Percentiles rank a stretch among this genome's conserved stretches.
phyloP scores from a whole-genome alignment of 1,140 invertebrate genomes.

The Octopus sinensis region DNA sequence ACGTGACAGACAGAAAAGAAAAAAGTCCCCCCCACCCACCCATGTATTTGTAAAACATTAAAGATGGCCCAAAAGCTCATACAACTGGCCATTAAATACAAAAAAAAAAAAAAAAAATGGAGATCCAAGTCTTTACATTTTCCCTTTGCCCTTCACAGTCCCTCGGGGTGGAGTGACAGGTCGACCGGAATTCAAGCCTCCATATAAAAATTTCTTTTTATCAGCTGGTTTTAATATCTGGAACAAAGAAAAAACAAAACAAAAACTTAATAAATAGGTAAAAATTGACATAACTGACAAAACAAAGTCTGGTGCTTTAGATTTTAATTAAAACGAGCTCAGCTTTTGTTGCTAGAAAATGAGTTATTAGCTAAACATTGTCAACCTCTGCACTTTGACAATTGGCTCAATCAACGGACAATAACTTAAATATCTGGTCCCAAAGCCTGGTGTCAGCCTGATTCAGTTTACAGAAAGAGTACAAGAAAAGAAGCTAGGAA shows the following conservation, averaged over 20 bases:
- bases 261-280: not conserved
- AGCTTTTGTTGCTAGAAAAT: too few relatives aligned
- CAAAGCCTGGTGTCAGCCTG: too few relatives aligned
- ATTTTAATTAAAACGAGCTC: too few relatives aligned
- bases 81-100: not conserved
- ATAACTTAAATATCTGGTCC: too few relatives aligned
- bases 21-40: not conserved
- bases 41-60: not conserved
- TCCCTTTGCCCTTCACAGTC: conserved; percentile 48
- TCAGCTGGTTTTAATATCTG: conserved; percentile 98
- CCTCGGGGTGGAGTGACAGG: conserved; percentile 72
- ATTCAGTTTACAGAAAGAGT: too few relatives aligned
- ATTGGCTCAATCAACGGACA: too few relatives aligned
- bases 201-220: conserved; percentile 98
- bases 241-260: conserved; percentile 37
- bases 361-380: too few relatives aligned
- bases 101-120: not conserved
- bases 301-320: too few relatives aligned
- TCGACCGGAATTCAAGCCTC: conserved; percentile 63
- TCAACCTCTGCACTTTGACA: too few relatives aligned
- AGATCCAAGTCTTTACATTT: conserved; percentile 33
- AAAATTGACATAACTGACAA: not conserved
- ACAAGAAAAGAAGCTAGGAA: too few relatives aligned
- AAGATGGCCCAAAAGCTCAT: not conserved
- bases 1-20: not conserved